phyloP scores from a whole-genome alignment of 2,888 invertebrate genomes.

The Stegophylla sp. region DNA sequence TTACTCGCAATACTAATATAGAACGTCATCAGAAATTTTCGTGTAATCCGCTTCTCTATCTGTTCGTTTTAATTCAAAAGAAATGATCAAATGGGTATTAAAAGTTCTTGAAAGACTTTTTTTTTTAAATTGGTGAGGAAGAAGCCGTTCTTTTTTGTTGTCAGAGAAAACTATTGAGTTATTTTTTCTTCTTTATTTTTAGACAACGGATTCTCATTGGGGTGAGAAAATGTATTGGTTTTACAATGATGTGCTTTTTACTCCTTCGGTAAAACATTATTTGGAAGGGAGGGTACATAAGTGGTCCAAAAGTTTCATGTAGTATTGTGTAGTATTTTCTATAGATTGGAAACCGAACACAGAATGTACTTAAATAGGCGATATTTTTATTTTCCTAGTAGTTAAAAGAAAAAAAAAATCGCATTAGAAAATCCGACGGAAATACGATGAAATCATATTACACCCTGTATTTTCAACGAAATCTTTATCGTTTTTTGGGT shows the following conservation, averaged over 20 bases:
- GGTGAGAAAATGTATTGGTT: neutral
- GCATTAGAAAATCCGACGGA: no score
- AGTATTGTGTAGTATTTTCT: no score
- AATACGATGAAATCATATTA: no score
- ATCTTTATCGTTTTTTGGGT: no score
- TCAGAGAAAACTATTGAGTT: neutral
- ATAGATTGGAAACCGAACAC: no score
- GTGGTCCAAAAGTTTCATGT: neutral
- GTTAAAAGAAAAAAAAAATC: no score
- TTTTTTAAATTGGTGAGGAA: neutral
- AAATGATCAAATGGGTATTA: neutral
- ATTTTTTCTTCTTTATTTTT: neutral
- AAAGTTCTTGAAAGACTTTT: neutral
- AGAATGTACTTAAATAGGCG: no score
- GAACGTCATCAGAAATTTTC: neutral
- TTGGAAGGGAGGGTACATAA: no score
- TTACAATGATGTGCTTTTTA: neutral
- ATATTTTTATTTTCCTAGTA: no score
- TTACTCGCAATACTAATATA: neutral
- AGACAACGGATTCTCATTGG: neutral
- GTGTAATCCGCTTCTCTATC: neutral
- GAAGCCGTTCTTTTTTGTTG: neutral
- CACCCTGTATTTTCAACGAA: no score
- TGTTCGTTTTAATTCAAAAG: neutral
- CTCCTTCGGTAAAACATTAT: neutral